Conservation (phyloP, 2,113 vertebrate genomes). For the Symphodus melops region DNA sequence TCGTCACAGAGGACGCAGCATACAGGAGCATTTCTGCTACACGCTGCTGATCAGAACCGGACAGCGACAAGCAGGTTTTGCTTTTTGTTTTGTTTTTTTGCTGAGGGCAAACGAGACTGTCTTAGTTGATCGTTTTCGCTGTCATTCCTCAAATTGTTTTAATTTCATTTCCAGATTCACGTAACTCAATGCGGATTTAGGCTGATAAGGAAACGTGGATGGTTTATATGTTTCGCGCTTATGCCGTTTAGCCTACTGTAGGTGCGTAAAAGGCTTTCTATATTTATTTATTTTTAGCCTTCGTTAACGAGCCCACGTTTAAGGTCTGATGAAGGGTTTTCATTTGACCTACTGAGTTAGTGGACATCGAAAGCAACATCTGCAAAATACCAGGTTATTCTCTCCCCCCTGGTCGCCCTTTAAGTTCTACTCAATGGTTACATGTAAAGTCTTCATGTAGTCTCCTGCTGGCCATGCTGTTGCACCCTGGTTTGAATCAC, state of each 20-base stretch:
- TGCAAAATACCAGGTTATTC: not conserved
- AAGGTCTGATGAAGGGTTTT: not conserved
- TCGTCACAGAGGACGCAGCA: constrained; percentile 60
- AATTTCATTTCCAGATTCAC: constrained; percentile 12
- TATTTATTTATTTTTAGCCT: not conserved
- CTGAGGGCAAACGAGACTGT: constrained; percentile 25
- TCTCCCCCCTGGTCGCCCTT: not conserved
- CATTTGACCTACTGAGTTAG: constrained; percentile 11
- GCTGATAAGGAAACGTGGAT: constrained; percentile 1
- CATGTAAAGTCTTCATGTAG: constrained; percentile 14
- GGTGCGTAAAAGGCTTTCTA: no score
- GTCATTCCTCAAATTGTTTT: not conserved
- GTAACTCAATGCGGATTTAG: constrained; percentile 32
- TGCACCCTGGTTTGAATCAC: constrained; percentile 69
- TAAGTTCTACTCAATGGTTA: constrained; percentile 1
- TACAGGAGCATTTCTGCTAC: constrained; percentile 41
- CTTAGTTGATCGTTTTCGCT: constrained; percentile 32
- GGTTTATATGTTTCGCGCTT: constrained; percentile 14
- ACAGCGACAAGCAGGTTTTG: constrained; percentile 48
- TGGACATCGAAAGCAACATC: constrained; percentile 2
- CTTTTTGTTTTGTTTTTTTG: not conserved
- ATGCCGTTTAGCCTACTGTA: constrained; percentile 8
- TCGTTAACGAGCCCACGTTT: not conserved
- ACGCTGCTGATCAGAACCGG: constrained; percentile 62
- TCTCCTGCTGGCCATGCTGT: constrained; percentile 37